phyloP scores from a whole-genome alignment of 1,140 invertebrate species.

The Kradibia gibbosae region DNA sequence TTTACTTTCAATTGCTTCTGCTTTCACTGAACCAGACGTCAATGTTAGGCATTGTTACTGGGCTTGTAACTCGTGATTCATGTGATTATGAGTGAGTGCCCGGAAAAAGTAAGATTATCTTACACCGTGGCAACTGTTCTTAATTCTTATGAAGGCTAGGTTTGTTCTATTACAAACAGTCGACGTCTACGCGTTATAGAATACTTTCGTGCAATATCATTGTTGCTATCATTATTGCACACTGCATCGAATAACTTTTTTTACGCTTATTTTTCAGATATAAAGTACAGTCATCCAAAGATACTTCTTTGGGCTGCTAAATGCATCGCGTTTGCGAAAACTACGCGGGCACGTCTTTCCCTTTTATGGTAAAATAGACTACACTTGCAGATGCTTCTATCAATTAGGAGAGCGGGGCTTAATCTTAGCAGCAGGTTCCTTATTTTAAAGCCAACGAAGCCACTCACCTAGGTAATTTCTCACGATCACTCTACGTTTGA shows the following conservation, averaged over 20 bases:
- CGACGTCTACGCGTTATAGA: not conserved
- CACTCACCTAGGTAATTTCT: not conserved
- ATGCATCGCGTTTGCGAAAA: not conserved
- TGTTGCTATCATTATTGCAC: too few species aligned
- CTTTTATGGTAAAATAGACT: not conserved
- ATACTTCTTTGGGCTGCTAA: not conserved
- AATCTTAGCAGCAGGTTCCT: too few species aligned
- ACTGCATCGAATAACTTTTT: not conserved
- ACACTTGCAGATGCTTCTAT: not conserved
- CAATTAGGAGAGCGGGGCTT: not conserved
- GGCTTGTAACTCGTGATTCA: slow-evolving; percentile 27
- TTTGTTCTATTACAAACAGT: slow-evolving; percentile 12
- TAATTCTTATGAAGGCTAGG: not conserved
- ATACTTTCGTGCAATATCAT: not conserved
- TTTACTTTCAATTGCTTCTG: slow-evolving; percentile 17
- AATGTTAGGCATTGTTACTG: slow-evolving; percentile 20
- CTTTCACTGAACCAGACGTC: slow-evolving; percentile 12
- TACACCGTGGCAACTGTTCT: slow-evolving; percentile 18
- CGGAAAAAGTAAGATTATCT: slow-evolving; percentile 38
- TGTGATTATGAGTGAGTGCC: slow-evolving; percentile 35
- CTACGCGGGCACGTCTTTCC: not conserved
- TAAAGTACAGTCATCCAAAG: not conserved
- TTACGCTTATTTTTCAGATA: not conserved
- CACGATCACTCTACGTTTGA: not conserved
- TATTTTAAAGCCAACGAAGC: not conserved